Percentiles rank a stretch among this genome's conserved stretches.
These are phyloP conservation scores for Batillaria attramentaria DNA, from an alignment of 1,140 invertebrate genomes.

Conservation along the genomic window DNA sequence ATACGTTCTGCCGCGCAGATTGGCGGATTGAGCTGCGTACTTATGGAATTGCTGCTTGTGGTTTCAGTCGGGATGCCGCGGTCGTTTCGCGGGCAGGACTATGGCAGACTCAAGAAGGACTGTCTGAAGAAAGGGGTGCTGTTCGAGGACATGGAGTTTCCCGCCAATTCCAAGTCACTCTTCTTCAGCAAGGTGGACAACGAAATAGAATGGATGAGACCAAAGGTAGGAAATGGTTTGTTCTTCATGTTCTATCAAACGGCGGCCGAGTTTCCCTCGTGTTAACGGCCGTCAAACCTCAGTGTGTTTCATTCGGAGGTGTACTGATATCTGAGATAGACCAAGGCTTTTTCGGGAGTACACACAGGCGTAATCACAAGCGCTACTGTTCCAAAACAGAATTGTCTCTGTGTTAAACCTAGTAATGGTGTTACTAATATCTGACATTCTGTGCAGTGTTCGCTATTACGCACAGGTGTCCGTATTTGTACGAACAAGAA, in stretches of 20 bases:
- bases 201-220: constrained; percentile 45
- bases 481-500: too few species aligned
- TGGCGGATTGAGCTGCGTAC: background rate
- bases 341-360: background rate
- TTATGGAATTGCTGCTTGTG: background rate
- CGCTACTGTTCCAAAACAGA: too few species aligned
- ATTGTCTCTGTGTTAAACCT: too few species aligned
- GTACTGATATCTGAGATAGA: background rate
- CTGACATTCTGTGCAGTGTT: too few species aligned
- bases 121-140: constrained; percentile 61
- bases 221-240: constrained; percentile 47
- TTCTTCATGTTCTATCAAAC: background rate
- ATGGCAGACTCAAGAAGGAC: constrained; percentile 64
- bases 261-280: too few species aligned
- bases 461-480: too few species aligned
- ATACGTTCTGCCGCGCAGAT: background rate
- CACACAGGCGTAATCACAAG: background rate
- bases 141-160: constrained; percentile 64
- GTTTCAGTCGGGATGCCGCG: constrained; percentile 48
- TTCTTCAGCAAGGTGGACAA: constrained; percentile 58
- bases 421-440: too few species aligned
- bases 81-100: constrained; percentile 69
- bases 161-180: constrained; percentile 60
- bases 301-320: too few species aligned
- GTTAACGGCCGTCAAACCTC: too few species aligned